These are phyloP conservation scores for Pelosia muscerda DNA, from an alignment of 2,888 invertebrate species.

Conservation along the genomic window DNA sequence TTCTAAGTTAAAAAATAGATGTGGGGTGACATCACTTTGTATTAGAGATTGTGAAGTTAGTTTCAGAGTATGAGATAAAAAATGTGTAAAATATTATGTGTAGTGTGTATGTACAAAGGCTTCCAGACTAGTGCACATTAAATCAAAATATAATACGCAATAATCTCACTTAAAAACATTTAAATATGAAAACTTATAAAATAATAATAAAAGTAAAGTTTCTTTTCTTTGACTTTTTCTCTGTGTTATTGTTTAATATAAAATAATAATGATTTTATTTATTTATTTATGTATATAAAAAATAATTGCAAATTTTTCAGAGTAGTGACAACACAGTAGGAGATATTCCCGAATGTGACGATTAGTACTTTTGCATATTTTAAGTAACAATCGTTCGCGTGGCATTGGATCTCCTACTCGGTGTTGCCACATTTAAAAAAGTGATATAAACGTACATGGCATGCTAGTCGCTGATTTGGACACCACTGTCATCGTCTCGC, in stretches of 20 bases:
- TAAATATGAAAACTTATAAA: neutral
- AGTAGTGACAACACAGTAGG: conserved; percentile 84
- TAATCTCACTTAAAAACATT: neutral
- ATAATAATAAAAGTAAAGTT: neutral
- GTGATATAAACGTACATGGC: conserved; percentile 78
- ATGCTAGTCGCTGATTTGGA: conserved; percentile 84
- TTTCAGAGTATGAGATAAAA: too few relatives aligned
- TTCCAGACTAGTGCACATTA: neutral
- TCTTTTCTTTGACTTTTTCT: conserved; percentile 28
- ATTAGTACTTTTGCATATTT: conserved; percentile 70
- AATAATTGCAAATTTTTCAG: conserved; percentile 65
- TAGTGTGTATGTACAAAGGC: neutral
- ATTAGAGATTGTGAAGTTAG: too few relatives aligned
- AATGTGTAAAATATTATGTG: too few relatives aligned
- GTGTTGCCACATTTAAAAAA: conserved; percentile 77
- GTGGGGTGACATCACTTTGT: too few relatives aligned
- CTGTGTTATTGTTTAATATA: conserved; percentile 32
- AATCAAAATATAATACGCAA: neutral
- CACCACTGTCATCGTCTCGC: conserved; percentile 83
- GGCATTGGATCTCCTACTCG: conserved; percentile 73
- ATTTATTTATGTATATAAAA: conserved; percentile 42
- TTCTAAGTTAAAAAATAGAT: too few relatives aligned
- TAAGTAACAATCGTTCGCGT: conserved; percentile 78
- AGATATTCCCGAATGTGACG: conserved; percentile 75
- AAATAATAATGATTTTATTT: conserved; percentile 15